Conservation (phyloP, 2,797 vertebrate genomes). For the Chelidonichthys spinosus region DNA sequence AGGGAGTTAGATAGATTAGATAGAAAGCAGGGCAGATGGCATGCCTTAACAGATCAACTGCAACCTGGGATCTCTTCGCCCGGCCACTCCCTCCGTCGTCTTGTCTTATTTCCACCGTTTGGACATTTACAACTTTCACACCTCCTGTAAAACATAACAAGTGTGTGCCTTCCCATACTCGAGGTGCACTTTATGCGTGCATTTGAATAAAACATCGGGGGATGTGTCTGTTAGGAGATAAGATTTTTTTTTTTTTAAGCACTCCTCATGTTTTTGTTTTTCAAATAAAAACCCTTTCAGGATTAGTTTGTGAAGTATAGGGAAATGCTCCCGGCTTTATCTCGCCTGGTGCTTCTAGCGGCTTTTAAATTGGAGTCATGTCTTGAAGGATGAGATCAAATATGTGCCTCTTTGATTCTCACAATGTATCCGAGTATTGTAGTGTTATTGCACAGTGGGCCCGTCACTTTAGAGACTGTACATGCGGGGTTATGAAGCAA, state of each 20-base stretch:
- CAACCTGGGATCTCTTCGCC: constrained; percentile 17
- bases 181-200: neutral
- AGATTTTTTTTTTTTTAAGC: neutral
- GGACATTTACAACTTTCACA: neutral
- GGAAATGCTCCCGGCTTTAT: constrained; percentile 26
- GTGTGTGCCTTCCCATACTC: neutral
- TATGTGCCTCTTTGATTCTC: constrained; percentile 33
- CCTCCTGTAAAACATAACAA: neutral
- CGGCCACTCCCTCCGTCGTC: constrained; percentile 25
- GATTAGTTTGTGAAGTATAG: constrained; percentile 37
- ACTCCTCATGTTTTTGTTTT: constrained; percentile 39
- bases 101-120: constrained; percentile 21
- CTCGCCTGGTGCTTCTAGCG: constrained; percentile 23
- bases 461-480: constrained; percentile 10
- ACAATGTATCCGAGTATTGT: constrained; percentile 12
- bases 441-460: constrained; percentile 14
- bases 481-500: constrained; percentile 10
- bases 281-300: constrained; percentile 33
- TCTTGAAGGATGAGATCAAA: constrained; percentile 49
- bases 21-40: constrained; percentile 15
- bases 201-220: constrained; percentile 13
- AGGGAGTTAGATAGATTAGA: constrained; percentile 30
- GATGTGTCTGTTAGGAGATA: constrained; percentile 2
- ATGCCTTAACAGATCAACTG: constrained; percentile 13
- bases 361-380: constrained; percentile 27